Evolutionary conservation across 2,113 vertebrate species (phyloP).

Genomic region (Rattus rattus): DNA sequence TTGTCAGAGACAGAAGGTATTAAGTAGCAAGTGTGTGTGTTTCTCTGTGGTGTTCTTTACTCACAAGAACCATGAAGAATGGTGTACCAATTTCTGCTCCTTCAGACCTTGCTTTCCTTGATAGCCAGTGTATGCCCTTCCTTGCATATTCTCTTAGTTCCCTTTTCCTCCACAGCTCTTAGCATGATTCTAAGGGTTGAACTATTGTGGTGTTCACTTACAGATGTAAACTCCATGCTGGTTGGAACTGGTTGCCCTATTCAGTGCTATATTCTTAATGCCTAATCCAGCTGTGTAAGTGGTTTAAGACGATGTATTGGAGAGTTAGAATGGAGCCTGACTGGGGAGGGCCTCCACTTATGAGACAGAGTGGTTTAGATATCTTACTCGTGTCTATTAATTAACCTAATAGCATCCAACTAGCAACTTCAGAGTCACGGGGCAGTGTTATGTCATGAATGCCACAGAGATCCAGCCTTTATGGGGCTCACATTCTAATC

Average conservation of each 20-base stretch:
- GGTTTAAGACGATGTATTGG: neutral
- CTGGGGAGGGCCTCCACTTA: slow-evolving; percentile 30
- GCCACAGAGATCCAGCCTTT: slow-evolving; percentile 6
- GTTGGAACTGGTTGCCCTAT: slow-evolving; percentile 1
- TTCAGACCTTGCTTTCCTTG: slow-evolving; percentile 37
- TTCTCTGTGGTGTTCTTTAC: slow-evolving; percentile 27
- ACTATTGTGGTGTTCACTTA: slow-evolving; percentile 12
- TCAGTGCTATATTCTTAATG: slow-evolving; percentile 5
- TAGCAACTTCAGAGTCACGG: slow-evolving; percentile 7
- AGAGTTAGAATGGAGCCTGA: slow-evolving; percentile 5
- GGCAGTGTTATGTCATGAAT: neutral
- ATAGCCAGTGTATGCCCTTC: neutral
- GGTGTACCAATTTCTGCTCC: neutral
- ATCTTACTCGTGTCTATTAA: neutral
- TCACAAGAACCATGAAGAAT: neutral
- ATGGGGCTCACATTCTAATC: slow-evolving; percentile 8
- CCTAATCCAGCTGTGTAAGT: slow-evolving; percentile 15
- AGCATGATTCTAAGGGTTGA: slow-evolving; percentile 3
- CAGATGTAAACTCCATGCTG: neutral
- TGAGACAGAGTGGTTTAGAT: slow-evolving; percentile 46
- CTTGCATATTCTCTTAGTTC: slow-evolving; percentile 31
- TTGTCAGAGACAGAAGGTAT: neutral
- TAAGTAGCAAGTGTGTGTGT: neutral
- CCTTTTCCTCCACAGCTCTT: slow-evolving; percentile 49
- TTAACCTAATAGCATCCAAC: slow-evolving; percentile 1